These are phyloP conservation scores for Panorpa germanica DNA, from an alignment of 2,888 invertebrate species.

Conservation along the genomic window DNA sequence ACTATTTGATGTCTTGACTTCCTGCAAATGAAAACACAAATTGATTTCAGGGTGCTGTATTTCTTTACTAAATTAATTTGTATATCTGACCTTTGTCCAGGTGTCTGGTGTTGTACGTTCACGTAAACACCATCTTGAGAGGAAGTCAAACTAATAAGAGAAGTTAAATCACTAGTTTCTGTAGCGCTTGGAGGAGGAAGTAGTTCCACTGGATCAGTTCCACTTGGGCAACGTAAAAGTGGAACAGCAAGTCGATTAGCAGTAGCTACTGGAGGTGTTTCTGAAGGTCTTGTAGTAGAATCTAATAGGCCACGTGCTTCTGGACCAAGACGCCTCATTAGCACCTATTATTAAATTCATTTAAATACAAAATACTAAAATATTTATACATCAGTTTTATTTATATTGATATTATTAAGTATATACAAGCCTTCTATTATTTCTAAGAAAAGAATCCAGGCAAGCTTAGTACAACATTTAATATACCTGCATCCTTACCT, in stretches of 20 bases:
- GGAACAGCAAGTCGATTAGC: too few species aligned
- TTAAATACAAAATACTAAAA: constrained; percentile 9
- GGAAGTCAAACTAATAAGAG: constrained; percentile 49
- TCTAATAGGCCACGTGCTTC: constrained; percentile 29
- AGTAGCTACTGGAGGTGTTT: too few species aligned
- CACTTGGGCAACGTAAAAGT: too few species aligned
- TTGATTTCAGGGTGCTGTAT: constrained; percentile 15
- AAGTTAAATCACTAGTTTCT: constrained; percentile 55
- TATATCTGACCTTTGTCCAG: constrained; percentile 17
- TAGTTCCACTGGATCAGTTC: too few species aligned
- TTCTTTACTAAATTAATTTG: constrained; percentile 6
- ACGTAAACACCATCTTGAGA: constrained; percentile 41
- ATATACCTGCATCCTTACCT: constrained; percentile 26
- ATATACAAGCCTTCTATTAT: neutral
- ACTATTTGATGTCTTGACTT: constrained; percentile 18
- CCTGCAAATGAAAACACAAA: constrained; percentile 21
- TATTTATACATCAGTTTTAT: neutral
- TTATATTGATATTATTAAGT: constrained; percentile 1
- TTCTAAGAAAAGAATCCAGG: too few species aligned
- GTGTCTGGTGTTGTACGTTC: neutral
- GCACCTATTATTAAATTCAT: too few species aligned
- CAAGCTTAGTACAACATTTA: too few species aligned
- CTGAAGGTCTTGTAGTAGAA: too few species aligned
- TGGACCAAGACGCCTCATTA: constrained; percentile 43
- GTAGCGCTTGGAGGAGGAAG: too few species aligned